These are phyloP conservation scores for Festucalex cinctus DNA, from an alignment of 2,113 vertebrate species.

Conservation along the genomic window DNA sequence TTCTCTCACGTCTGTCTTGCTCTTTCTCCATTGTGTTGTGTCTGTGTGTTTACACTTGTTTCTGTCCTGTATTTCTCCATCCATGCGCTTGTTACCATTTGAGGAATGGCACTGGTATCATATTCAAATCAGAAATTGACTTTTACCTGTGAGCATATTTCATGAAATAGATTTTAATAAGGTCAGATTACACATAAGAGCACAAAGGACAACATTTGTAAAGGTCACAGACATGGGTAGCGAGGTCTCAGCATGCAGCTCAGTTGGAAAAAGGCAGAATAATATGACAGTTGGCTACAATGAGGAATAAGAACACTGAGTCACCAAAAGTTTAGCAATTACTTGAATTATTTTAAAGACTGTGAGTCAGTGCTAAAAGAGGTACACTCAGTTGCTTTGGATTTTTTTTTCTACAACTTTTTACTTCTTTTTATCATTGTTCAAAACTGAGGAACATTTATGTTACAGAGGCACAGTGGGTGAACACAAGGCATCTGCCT, in stretches of 20 bases:
- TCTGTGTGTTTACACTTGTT: conserved; percentile 20
- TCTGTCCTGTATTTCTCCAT: conserved; percentile 32
- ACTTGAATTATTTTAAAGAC: conserved; percentile 17
- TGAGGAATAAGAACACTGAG: conserved; percentile 45
- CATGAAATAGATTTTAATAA: conserved; percentile 70
- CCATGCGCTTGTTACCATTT: conserved; percentile 15
- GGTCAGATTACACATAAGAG: conserved; percentile 61
- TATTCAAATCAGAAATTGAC: conserved; percentile 66
- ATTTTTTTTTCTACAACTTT: neutral
- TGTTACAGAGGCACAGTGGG: neutral
- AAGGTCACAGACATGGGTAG: conserved; percentile 55
- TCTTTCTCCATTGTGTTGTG: conserved; percentile 17
- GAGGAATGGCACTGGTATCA: conserved; percentile 55
- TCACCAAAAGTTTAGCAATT: conserved; percentile 39
- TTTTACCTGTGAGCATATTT: conserved; percentile 64
- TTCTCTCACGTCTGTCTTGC: conserved; percentile 24
- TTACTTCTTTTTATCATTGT: neutral
- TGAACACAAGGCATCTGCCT: neutral
- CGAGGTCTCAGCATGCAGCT: conserved; percentile 55
- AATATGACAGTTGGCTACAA: conserved; percentile 53
- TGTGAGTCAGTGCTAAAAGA: neutral
- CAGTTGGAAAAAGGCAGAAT: conserved; percentile 37
- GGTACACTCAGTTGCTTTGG: neutral
- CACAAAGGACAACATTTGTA: conserved; percentile 56
- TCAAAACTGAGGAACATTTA: neutral